Evolutionary conservation across 2,797 vertebrate genomes (phyloP).

Genomic region (Scomberomorus guttatus): DNA sequence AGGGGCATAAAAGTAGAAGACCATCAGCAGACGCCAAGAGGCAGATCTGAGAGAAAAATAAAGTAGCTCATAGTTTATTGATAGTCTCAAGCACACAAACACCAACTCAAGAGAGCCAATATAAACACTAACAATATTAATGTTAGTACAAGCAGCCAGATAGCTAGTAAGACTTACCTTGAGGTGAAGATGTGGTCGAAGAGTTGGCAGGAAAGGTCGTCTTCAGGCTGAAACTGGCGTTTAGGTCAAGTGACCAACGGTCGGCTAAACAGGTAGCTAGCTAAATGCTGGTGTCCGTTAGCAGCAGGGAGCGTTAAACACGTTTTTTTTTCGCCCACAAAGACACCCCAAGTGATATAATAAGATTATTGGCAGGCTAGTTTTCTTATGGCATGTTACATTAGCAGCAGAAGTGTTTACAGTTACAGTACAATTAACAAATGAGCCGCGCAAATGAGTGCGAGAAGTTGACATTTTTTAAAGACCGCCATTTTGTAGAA

Average conservation of each 20-base stretch:
- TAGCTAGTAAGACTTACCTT: background rate
- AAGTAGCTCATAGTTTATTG: constrained; percentile 15
- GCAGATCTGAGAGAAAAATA: constrained; percentile 28
- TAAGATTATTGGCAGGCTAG: background rate
- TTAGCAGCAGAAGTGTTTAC: background rate
- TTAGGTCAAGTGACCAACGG: background rate
- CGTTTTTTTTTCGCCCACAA: background rate
- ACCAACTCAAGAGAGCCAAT: constrained; percentile 1
- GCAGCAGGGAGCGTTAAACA: background rate
- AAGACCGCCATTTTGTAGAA: background rate
- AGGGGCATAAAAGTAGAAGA: background rate
- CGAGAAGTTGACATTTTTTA: no score
- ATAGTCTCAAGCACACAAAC: constrained; percentile 9
- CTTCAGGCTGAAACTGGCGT: background rate
- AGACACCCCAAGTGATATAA: background rate
- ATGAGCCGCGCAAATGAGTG: no score
- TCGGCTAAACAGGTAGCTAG: background rate
- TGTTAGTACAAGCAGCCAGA: background rate
- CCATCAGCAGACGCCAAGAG: constrained; percentile 14
- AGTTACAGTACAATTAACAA: background rate
- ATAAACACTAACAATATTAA: background rate
- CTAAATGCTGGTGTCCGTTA: background rate
- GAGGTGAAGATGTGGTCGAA: background rate
- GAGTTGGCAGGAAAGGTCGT: background rate
- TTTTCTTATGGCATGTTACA: background rate